Evolutionary conservation across 1,140 invertebrate genomes (phyloP).

Genomic region (Phymorhynchus buccinoides): DNA sequence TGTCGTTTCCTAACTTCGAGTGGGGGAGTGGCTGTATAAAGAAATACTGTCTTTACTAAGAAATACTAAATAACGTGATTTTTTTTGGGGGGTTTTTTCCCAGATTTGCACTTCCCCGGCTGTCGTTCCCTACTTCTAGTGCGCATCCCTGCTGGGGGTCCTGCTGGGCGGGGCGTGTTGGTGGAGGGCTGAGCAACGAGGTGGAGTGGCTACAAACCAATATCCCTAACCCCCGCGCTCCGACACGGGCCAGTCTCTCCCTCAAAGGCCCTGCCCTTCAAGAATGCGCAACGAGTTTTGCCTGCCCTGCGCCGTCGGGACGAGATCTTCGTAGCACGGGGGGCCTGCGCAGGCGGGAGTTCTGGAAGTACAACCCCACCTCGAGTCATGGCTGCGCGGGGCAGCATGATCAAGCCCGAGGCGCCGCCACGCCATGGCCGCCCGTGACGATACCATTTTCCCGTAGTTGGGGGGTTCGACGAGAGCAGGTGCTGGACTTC

Average conservation of each 20-base stretch:
- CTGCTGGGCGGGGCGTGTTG: too few species aligned
- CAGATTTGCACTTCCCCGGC: slow-evolving; percentile 63
- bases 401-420: slow-evolving; percentile 62
- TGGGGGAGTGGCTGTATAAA: too few species aligned
- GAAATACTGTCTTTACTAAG: too few species aligned
- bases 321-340: slow-evolving; percentile 69
- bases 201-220: too few species aligned
- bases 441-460: slow-evolving; percentile 64
- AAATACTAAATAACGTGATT: too few species aligned
- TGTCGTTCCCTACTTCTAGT: slow-evolving; percentile 59
- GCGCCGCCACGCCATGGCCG: slow-evolving; percentile 67
- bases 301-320: slow-evolving; percentile 65
- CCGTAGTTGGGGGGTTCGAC: slow-evolving; percentile 68
- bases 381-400: slow-evolving; percentile 67
- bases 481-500: slow-evolving; percentile 64
- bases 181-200: slow-evolving; percentile 68
- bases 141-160: slow-evolving; percentile 65
- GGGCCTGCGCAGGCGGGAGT: slow-evolving; percentile 66
- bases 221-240: too few species aligned
- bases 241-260: slow-evolving; percentile 61
- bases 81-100: too few species aligned
- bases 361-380: slow-evolving; percentile 69
- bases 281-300: slow-evolving; percentile 70
- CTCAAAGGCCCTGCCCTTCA: slow-evolving; percentile 64
- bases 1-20: too few species aligned